A percentile compares a stretch with the other conserved stretches of the same genome.
Conservation (phyloP, 1,140 invertebrate genomes). For the Zophobas morio region DNA sequence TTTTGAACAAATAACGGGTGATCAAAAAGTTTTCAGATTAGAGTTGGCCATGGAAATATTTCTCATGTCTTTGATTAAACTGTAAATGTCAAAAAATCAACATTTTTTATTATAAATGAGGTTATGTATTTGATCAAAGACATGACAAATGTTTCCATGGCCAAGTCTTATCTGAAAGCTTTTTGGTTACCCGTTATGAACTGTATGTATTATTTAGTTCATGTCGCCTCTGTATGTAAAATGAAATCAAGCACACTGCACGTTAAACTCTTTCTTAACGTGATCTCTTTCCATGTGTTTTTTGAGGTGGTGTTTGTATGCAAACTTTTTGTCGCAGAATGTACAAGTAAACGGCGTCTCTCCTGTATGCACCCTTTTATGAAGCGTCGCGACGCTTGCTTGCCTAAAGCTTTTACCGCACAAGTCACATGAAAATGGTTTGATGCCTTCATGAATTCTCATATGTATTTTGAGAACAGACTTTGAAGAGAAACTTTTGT, state of each 20-base stretch:
- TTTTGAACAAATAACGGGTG: no score
- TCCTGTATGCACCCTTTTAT: constrained; percentile 20
- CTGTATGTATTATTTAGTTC: neutral
- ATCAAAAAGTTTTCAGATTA: no score
- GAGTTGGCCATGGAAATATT: no score
- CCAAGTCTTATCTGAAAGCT: no score
- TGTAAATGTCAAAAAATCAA: no score
- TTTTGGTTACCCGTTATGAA: no score
- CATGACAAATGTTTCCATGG: no score
- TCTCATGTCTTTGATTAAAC: no score
- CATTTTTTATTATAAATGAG: no score
- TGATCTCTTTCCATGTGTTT: constrained; percentile 23
- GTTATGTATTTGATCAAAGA: no score
- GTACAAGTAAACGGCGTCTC: constrained; percentile 13
- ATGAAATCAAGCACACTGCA: neutral
- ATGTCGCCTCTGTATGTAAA: neutral
- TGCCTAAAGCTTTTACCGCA: constrained; percentile 19
- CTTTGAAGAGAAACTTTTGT: constrained; percentile 7
- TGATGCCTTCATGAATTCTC: constrained; percentile 15
- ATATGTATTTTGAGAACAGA: constrained; percentile 2
- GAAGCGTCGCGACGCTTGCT: neutral
- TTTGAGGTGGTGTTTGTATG: constrained; percentile 17
- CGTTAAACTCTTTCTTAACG: neutral
- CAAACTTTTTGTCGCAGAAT: constrained; percentile 11
- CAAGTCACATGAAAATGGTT: constrained; percentile 11